Evolutionary conservation across 2,797 vertebrate species (phyloP).

Genomic region (Saxicola maurus): DNA sequence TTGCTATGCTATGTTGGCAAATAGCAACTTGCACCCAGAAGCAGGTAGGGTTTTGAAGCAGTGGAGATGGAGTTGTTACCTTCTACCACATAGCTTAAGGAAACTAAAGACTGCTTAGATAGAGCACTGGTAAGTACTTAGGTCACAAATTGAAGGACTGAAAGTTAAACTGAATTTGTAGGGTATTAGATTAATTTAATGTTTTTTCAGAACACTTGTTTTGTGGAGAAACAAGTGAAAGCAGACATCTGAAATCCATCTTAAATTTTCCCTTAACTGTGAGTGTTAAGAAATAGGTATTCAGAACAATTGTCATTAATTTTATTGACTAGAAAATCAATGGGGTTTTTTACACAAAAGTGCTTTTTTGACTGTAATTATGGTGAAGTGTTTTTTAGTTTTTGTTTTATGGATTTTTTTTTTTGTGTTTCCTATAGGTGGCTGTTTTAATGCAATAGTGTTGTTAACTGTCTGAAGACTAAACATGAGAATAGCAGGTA

Average conservation of each 20-base stretch:
- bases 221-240: not conserved
- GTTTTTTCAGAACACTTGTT: not conserved
- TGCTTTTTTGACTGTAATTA: not conserved
- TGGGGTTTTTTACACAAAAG: not conserved
- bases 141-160: not conserved
- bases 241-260: not conserved
- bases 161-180: not conserved
- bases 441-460: conserved; percentile 54
- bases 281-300: not conserved
- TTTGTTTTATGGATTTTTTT: not conserved
- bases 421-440: conserved; percentile 49
- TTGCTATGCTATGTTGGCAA: not conserved
- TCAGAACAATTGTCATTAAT: not conserved
- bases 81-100: not conserved
- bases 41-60: not conserved
- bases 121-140: not conserved
- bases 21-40: not conserved
- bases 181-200: not conserved
- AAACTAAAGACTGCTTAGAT: not conserved
- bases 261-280: not conserved
- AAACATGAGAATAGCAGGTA: conserved; percentile 82
- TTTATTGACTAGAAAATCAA: not conserved
- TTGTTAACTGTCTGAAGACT: conserved; percentile 36
- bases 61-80: not conserved
- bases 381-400: not conserved